Conservation (phyloP, 2,888 invertebrate species). For the Gryllus longicercus region DNA sequence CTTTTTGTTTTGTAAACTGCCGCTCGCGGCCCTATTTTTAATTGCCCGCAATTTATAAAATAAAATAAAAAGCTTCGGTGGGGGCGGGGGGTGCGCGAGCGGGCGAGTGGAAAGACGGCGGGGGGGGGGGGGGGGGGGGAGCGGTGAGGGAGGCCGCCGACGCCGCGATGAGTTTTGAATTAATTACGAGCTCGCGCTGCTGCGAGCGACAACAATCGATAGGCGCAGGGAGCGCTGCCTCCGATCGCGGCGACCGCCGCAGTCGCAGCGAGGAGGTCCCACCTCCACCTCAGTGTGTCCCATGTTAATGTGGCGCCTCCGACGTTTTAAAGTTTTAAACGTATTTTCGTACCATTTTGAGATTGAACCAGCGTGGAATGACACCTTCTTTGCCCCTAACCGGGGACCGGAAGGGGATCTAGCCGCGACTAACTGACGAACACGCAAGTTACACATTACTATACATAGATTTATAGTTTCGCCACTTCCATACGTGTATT, state of each 20-base stretch:
- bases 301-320: not conserved
- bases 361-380: too few relatives aligned
- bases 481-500: too few relatives aligned
- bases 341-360: too few relatives aligned
- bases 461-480: too few relatives aligned
- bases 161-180: constrained; percentile 33
- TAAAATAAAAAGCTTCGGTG: not conserved
- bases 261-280: not conserved
- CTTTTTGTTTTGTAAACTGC: constrained; percentile 17
- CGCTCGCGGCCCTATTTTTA: constrained; percentile 30
- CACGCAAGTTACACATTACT: too few relatives aligned
- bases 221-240: not conserved
- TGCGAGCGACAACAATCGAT: constrained; percentile 34
- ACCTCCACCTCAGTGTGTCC: not conserved
- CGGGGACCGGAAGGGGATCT: too few relatives aligned
- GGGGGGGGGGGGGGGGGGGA: not conserved
- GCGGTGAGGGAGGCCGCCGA: not conserved
- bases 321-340: too few relatives aligned
- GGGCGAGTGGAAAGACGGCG: not conserved
- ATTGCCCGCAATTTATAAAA: constrained; percentile 36
- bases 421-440: too few relatives aligned
- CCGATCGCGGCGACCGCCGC: too few relatives aligned
- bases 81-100: not conserved
- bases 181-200: constrained; percentile 33
- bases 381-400: too few relatives aligned